These are phyloP conservation scores for Rhyacichthys aspro DNA, from an alignment of 2,797 vertebrate genomes.

Conservation along the genomic window DNA sequence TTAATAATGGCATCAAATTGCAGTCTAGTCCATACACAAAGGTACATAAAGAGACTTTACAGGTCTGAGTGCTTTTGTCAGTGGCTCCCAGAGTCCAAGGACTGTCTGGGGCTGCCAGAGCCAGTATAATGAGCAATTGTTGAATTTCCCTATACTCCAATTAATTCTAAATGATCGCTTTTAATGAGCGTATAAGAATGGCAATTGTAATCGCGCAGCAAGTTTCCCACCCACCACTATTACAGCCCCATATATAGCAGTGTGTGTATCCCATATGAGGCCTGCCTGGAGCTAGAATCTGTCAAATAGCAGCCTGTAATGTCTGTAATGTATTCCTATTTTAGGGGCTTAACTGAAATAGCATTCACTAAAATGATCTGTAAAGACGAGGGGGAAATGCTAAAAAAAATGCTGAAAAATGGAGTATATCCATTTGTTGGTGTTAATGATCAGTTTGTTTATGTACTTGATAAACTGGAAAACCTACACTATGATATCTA, in stretches of 20 bases:
- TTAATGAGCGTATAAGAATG: conserved; percentile 45
- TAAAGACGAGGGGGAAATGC: neutral
- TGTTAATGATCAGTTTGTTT: neutral
- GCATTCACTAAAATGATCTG: conserved; percentile 15
- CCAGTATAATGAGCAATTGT: conserved; percentile 33
- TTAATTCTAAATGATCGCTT: conserved; percentile 54
- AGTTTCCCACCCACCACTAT: conserved; percentile 30
- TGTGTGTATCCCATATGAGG: conserved; percentile 21
- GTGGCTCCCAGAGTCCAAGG: conserved; percentile 3
- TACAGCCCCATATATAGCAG: conserved; percentile 11
- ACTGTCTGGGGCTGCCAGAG: conserved; percentile 16
- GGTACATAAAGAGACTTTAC: neutral
- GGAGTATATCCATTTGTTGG: neutral
- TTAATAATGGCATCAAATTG: too few relatives aligned
- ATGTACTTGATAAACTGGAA: neutral
- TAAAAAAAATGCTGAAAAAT: neutral
- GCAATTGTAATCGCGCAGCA: conserved; percentile 34
- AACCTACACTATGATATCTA: neutral
- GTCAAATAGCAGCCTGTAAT: conserved; percentile 26
- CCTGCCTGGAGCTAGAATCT: conserved; percentile 25
- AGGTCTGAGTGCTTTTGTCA: conserved; percentile 11
- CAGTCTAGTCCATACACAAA: too few relatives aligned
- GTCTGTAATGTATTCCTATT: conserved; percentile 17
- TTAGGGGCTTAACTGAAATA: conserved; percentile 15
- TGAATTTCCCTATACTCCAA: conserved; percentile 43